phyloP scores from a whole-genome alignment of 2,888 invertebrate species.

The Aphrophora alni region DNA sequence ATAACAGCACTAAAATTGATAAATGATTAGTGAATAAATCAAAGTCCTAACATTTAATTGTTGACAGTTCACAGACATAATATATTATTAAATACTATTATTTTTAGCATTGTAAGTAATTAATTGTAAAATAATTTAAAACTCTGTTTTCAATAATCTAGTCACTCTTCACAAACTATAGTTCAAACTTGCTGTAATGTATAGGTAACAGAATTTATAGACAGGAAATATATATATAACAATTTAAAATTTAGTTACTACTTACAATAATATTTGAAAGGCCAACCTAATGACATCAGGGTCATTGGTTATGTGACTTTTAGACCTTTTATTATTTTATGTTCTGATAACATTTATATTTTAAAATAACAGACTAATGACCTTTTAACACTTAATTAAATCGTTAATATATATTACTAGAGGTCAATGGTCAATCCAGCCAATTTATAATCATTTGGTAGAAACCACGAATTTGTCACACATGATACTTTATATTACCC shows the following conservation, averaged over 20 bases:
- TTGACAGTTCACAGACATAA: background rate
- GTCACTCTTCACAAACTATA: no score
- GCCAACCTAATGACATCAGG: background rate
- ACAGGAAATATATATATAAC: no score
- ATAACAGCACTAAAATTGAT: background rate
- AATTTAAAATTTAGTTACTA: no score
- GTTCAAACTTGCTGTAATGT: no score
- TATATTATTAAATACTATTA: background rate
- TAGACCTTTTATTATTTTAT: background rate
- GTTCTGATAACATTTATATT: background rate
- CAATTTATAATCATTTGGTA: background rate
- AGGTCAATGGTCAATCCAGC: background rate
- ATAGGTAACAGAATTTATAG: no score
- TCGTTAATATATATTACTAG: background rate
- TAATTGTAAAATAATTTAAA: background rate
- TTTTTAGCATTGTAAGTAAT: background rate
- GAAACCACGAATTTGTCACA: no score
- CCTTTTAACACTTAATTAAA: background rate
- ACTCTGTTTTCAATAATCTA: no score
- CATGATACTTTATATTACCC: no score
- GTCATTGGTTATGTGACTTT: background rate
- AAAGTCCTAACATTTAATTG: no score
- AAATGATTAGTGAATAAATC: background rate
- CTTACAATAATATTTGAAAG: no score
- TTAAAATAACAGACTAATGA: background rate